These are phyloP conservation scores for Rhinoraja longicauda DNA, from an alignment of 2,797 vertebrate genomes.

Conservation along the genomic window DNA sequence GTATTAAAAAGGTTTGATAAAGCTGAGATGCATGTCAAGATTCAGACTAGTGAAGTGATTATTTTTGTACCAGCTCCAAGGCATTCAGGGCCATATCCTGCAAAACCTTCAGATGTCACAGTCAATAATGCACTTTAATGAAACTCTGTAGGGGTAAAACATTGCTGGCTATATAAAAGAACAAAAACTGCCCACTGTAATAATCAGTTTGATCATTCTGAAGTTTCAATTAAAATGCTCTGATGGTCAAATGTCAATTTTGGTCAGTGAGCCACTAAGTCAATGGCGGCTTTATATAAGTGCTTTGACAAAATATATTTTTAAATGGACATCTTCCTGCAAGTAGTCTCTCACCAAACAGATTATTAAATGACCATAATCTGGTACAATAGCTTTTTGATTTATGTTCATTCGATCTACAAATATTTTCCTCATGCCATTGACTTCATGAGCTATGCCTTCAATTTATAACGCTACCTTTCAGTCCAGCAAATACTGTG, in stretches of 20 bases:
- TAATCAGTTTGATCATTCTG: neutral
- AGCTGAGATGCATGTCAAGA: neutral
- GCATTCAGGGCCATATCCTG: neutral
- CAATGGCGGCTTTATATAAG: neutral
- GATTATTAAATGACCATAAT: neutral
- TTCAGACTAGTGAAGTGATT: neutral
- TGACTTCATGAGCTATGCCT: too few species aligned
- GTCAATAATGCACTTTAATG: neutral
- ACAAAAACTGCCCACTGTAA: neutral
- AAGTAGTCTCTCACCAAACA: neutral
- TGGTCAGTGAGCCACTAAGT: neutral
- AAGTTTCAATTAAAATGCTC: neutral
- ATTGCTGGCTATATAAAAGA: neutral
- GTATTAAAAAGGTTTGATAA: neutral
- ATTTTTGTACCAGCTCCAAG: neutral
- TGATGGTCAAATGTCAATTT: neutral
- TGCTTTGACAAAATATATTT: neutral
- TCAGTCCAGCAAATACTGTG: too few species aligned
- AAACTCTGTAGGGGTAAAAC: neutral
- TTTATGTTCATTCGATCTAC: too few species aligned
- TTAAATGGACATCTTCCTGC: neutral
- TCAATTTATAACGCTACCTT: too few species aligned
- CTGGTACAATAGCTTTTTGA: neutral
- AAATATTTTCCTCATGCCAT: too few species aligned
- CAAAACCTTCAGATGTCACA: neutral